phyloP scores from a whole-genome alignment of 53 echinoderm and acorn worm genomes.

The Holothuria scabra region DNA sequence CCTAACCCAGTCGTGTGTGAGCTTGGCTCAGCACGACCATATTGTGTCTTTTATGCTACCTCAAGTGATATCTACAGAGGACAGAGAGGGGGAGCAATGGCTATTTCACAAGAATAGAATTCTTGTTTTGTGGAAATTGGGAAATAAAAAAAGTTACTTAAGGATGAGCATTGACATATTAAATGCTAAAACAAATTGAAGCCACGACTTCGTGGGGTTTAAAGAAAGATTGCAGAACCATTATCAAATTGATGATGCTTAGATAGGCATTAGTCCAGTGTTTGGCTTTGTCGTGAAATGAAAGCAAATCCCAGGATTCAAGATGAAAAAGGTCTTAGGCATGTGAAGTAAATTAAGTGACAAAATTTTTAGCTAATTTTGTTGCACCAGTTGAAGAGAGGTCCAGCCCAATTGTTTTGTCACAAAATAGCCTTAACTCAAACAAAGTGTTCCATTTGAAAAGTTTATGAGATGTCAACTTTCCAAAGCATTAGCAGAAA shows the following conservation, averaged over 20 bases:
- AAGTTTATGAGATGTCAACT: too few relatives aligned
- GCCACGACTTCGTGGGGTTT: slow-evolving; percentile 2
- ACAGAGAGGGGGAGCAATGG: neutral
- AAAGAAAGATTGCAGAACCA: slow-evolving; percentile 3
- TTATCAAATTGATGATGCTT: slow-evolving; percentile 21
- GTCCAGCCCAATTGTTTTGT: too few relatives aligned
- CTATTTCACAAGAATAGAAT: slow-evolving; percentile 9
- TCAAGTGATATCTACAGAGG: slow-evolving; percentile 34
- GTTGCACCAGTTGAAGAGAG: too few relatives aligned
- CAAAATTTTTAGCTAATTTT: too few relatives aligned
- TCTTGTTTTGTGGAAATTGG: slow-evolving; percentile 13
- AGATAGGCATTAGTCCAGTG: neutral
- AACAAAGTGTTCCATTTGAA: too few relatives aligned
- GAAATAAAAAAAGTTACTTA: slow-evolving; percentile 37
- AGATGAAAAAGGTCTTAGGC: too few relatives aligned
- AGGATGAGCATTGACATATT: slow-evolving; percentile 9
- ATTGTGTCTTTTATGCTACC: slow-evolving; percentile 32
- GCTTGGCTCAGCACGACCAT: slow-evolving; percentile 7
- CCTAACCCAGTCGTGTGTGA: slow-evolving; percentile 36
- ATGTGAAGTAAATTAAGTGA: too few relatives aligned
- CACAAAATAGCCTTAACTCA: too few relatives aligned
- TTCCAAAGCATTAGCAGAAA: too few relatives aligned
- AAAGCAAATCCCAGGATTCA: too few relatives aligned
- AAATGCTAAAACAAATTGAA: neutral
- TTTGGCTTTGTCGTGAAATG: too few relatives aligned